Evolutionary conservation across 2,888 invertebrate genomes (phyloP).

Genomic region (Exephanes ischioxanthus): DNA sequence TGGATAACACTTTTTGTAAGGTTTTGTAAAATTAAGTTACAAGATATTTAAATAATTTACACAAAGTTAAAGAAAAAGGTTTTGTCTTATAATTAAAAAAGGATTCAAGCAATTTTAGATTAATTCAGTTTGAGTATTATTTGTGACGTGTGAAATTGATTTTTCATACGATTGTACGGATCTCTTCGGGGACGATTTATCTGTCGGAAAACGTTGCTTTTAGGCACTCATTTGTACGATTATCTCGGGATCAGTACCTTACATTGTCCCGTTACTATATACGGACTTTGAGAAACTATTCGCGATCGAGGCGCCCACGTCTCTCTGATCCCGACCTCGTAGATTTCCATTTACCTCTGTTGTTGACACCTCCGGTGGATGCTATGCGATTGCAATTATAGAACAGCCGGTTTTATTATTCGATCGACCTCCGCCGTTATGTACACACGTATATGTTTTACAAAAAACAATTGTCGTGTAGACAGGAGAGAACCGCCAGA

Average conservation of each 20-base stretch:
- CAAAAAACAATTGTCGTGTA: slow-evolving; percentile 52
- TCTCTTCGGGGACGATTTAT: background rate
- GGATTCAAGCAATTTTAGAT: background rate
- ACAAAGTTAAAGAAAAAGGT: no score
- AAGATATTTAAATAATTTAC: no score
- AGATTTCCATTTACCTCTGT: slow-evolving; percentile 7
- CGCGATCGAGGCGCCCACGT: slow-evolving; percentile 46
- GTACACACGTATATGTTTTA: slow-evolving; percentile 3
- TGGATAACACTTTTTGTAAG: no score
- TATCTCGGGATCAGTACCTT: background rate
- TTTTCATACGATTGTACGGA: background rate
- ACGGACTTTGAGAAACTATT: slow-evolving; percentile 10
- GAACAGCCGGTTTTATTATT: slow-evolving; percentile 40
- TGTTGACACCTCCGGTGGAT: background rate
- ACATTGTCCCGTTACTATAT: background rate
- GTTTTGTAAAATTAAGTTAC: no score
- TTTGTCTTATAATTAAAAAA: background rate
- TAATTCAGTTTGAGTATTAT: background rate
- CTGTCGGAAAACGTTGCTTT: background rate
- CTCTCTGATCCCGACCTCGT: background rate
- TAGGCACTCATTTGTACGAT: background rate
- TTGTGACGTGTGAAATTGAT: background rate
- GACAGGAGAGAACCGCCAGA: background rate
- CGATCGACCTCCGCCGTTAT: slow-evolving; percentile 50
- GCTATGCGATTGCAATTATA: slow-evolving; percentile 45